A percentile compares a stretch with the other conserved stretches of the same genome.
Evolutionary conservation across 2,113 vertebrate genomes (phyloP).

Genomic region (Gambusia holbrooki): DNA sequence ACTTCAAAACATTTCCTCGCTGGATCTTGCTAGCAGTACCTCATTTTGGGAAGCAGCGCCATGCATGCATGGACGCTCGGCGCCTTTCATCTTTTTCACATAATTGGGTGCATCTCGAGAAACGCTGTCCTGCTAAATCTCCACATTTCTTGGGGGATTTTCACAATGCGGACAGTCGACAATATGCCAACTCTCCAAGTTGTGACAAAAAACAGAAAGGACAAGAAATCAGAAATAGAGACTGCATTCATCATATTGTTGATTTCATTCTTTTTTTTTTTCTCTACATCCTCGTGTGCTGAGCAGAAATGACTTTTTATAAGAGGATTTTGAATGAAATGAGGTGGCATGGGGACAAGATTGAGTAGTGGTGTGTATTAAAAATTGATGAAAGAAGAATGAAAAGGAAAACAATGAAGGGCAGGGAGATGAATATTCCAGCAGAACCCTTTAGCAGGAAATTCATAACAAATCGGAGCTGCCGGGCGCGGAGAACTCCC

Average conservation of each 20-base stretch:
- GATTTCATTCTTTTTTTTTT: slow-evolving; percentile 25
- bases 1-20: slow-evolving; percentile 9
- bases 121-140: slow-evolving; percentile 37
- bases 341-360: slow-evolving; percentile 37
- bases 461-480: neutral
- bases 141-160: slow-evolving; percentile 38
- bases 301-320: slow-evolving; percentile 52
- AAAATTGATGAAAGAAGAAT: slow-evolving; percentile 38
- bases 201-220: slow-evolving; percentile 22
- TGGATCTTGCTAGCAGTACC: neutral
- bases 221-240: slow-evolving; percentile 29
- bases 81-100: slow-evolving; percentile 24
- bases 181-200: slow-evolving; percentile 31
- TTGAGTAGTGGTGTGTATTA: slow-evolving; percentile 17
- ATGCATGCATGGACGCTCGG: slow-evolving; percentile 10
- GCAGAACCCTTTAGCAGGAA: neutral
- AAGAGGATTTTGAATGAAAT: slow-evolving; percentile 48
- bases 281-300: slow-evolving; percentile 7
- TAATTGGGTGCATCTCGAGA: slow-evolving; percentile 45
- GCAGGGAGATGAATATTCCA: neutral
- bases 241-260: slow-evolving; percentile 36
- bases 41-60: slow-evolving; percentile 5
- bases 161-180: slow-evolving; percentile 5
- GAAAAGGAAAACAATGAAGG: slow-evolving; percentile 1
- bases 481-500: neutral